Evolutionary conservation across 2,888 invertebrate genomes (phyloP), one percentile per base, ranked within the genome.

Genomic region (Sisyra nigra): DNA sequence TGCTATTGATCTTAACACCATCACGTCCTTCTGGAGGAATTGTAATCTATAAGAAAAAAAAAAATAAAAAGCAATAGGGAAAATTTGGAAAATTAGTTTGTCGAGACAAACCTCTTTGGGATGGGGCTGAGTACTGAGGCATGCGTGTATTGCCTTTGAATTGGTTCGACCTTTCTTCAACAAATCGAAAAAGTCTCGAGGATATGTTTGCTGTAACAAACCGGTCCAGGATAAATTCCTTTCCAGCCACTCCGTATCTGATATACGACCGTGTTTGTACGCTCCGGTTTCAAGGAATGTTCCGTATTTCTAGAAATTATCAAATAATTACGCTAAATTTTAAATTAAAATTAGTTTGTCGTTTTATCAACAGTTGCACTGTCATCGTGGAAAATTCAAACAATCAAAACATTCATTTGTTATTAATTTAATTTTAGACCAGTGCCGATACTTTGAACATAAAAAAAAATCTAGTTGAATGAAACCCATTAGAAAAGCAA

Each of bases 41-140:
- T 2, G 40, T 31, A 31, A 40, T 40, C 40, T 40, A 32, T 40
- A 44, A 42, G 37, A 42, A 37, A 37, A 18, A 37, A 37, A 18
- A 19, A 7, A 33, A 33, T 6, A 4, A 4, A 4, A 13, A 36
- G 10, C 3, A 13, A 3, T 36, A 13, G 9, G 13, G 36, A 15
- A 13, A 15, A 15, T 6, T 5, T 3, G 13, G 5, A 36, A 15
- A 9, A n/a, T 13, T 10, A 36, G 5, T 34, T n/a, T 11, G n/a
- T n/a, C 34, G 11, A 14, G 10, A 13, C 30, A 36, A 48, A 79
- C 82, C 71, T 84, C 83, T 59, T 82, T 72, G 14, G 83, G 84
- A 55, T 81, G 80, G 34, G 74, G 69, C 42, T 76, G 76, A 19
- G 82, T 76, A 55, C 84, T 85, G 45, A 88, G 71, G 51, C 87